A percentile compares a stretch with the other conserved stretches of the same genome.
phyloP scores from a whole-genome alignment of 2,888 invertebrate species.

The Lamellibrachia columna region DNA sequence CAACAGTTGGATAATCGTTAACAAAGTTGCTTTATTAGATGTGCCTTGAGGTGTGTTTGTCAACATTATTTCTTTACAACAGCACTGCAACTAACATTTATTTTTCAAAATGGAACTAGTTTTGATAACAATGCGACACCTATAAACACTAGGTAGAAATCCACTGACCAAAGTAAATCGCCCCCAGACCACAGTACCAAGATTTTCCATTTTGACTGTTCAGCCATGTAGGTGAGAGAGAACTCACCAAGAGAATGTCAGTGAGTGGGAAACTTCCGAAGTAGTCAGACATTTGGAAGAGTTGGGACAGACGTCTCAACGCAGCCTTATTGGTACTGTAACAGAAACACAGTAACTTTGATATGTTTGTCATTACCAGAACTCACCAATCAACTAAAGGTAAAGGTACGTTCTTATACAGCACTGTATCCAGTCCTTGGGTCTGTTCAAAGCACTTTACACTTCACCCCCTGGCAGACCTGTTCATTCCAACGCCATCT shows the following conservation, averaged over 20 bases:
- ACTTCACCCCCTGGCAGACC: too few species aligned
- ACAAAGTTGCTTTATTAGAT: not conserved
- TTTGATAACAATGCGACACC: too few species aligned
- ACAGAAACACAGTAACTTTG: not conserved
- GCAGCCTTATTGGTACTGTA: not conserved
- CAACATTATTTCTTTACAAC: not conserved
- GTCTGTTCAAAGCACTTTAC: too few species aligned
- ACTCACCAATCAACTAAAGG: too few species aligned
- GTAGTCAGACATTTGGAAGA: slow-evolving; percentile 21
- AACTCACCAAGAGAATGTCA: slow-evolving; percentile 53
- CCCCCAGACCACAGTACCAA: not conserved
- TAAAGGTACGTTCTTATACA: too few species aligned
- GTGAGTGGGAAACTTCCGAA: slow-evolving; percentile 24
- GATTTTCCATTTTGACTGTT: not conserved
- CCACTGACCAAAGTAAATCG: not conserved
- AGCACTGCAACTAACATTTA: not conserved
- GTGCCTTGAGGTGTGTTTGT: not conserved
- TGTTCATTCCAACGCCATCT: too few species aligned
- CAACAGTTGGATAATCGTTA: not conserved
- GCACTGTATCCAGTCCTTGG: too few species aligned
- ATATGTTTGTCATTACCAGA: too few species aligned
- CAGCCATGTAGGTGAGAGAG: not conserved
- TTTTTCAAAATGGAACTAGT: too few species aligned
- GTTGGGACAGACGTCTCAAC: not conserved
- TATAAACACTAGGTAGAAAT: not conserved